These are phyloP conservation scores for Emydura subglobosa DNA, from an alignment of 2,113 vertebrate species.

Conservation along the genomic window DNA sequence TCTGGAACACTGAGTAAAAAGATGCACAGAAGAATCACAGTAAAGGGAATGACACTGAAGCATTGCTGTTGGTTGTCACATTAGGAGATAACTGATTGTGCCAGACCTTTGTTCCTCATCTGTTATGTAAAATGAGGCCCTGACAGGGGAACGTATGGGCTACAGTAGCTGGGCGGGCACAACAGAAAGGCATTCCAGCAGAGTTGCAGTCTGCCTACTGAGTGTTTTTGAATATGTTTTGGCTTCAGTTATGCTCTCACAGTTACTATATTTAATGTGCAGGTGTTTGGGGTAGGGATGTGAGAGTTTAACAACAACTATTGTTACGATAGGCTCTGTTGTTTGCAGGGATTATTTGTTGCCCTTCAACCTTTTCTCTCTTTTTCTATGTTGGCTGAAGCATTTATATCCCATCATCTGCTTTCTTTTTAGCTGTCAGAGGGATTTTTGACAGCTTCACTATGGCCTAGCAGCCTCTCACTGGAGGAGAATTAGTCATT, in stretches of 20 bases:
- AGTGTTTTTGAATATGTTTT: neutral
- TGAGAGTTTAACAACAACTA: neutral
- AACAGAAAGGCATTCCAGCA: neutral
- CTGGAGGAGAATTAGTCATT: neutral
- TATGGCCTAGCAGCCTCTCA: neutral
- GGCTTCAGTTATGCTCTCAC: neutral
- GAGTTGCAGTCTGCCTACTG: neutral
- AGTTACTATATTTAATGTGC: neutral
- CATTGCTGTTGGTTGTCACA: neutral
- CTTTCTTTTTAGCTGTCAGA: neutral
- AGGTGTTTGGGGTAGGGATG: neutral
- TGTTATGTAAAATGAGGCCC: neutral
- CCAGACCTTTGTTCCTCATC: neutral
- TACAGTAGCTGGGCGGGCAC: neutral
- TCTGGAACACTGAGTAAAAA: neutral
- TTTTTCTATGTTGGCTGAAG: neutral
- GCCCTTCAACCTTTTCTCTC: neutral
- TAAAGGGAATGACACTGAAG: neutral
- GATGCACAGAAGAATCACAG: neutral
- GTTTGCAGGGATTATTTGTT: neutral
- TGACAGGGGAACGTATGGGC: neutral
- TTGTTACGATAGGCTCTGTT: neutral
- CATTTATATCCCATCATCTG: neutral
- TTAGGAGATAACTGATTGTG: neutral
- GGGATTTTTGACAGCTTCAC: conserved; percentile 15